These are phyloP conservation scores for Agrilus planipennis DNA, from an alignment of 1,140 invertebrate species.

Conservation along the genomic window DNA sequence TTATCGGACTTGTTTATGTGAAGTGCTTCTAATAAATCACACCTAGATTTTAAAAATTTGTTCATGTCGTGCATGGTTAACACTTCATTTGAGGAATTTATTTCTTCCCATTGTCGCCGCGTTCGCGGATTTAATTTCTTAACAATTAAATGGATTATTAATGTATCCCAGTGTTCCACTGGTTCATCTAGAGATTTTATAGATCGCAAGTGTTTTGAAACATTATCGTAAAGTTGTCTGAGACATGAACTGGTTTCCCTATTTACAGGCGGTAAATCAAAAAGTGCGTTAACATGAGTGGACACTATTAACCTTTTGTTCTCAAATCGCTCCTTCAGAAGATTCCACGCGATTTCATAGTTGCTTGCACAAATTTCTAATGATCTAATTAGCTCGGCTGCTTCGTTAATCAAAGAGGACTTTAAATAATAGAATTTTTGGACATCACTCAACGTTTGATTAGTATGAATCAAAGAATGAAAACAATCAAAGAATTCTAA, in stretches of 20 bases:
- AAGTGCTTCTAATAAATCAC: too few species aligned
- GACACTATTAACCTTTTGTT: slow-evolving; percentile 20
- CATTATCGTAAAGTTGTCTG: slow-evolving; percentile 14
- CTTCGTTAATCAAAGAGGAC: slow-evolving; percentile 21
- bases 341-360: slow-evolving; percentile 24
- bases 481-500: slow-evolving; percentile 25
- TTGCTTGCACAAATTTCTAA: slow-evolving; percentile 22
- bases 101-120: too few species aligned
- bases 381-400: slow-evolving; percentile 20
- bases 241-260: slow-evolving; percentile 18
- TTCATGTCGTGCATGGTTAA: too few species aligned
- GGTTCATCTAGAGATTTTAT: slow-evolving; percentile 10
- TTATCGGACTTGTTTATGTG: too few species aligned
- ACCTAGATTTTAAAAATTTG: too few species aligned
- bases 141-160: too few species aligned
- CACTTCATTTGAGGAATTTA: too few species aligned
- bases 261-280: slow-evolving; percentile 15
- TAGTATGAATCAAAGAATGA: slow-evolving; percentile 22
- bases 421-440: slow-evolving; percentile 28
- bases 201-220: slow-evolving; percentile 9
- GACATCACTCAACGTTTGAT: slow-evolving; percentile 13
- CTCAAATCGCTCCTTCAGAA: slow-evolving; percentile 26
- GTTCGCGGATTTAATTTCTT: too few species aligned
- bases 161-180: slow-evolving; percentile 12
- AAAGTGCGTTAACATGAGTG: slow-evolving; percentile 26